phyloP scores from a whole-genome alignment of 2,888 invertebrate genomes.

The Microchrysa polita region DNA sequence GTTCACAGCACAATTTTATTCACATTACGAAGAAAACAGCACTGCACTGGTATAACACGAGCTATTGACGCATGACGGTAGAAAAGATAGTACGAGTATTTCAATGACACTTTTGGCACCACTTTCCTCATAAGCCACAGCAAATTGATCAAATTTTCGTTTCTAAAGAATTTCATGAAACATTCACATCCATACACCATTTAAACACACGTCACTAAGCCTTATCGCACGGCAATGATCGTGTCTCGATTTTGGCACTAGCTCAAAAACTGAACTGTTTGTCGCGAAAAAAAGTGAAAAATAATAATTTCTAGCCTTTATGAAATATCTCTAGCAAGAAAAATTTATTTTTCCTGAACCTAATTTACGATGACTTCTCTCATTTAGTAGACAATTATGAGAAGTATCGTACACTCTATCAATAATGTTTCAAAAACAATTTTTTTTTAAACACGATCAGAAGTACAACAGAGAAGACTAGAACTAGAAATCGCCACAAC shows the following conservation, averaged over 20 bases:
- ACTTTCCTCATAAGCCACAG: background rate
- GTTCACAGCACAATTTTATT: conserved; percentile 14
- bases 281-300: conserved; percentile 35
- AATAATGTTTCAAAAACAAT: background rate
- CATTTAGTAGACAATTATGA: too few species aligned
- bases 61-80: too few species aligned
- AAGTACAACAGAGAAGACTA: too few species aligned
- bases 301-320: background rate
- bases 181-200: too few species aligned
- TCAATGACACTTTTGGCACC: conserved; percentile 14
- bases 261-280: conserved; percentile 46
- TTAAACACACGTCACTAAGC: conserved; percentile 9
- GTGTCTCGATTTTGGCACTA: conserved; percentile 43
- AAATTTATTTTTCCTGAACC: conserved; percentile 12
- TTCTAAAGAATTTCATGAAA: conserved; percentile 12
- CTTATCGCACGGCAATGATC: conserved; percentile 33
- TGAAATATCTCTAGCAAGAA: background rate
- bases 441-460: conserved; percentile 6
- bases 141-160: conserved; percentile 20
- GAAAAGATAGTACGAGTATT: background rate
- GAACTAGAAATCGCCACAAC: too few species aligned
- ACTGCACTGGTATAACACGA: background rate
- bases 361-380: conserved; percentile 1
- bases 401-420: too few species aligned
- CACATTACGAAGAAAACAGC: background rate